These are phyloP conservation scores for Drosophila littoralis DNA, from an alignment of 1,140 invertebrate genomes.

Conservation along the genomic window DNA sequence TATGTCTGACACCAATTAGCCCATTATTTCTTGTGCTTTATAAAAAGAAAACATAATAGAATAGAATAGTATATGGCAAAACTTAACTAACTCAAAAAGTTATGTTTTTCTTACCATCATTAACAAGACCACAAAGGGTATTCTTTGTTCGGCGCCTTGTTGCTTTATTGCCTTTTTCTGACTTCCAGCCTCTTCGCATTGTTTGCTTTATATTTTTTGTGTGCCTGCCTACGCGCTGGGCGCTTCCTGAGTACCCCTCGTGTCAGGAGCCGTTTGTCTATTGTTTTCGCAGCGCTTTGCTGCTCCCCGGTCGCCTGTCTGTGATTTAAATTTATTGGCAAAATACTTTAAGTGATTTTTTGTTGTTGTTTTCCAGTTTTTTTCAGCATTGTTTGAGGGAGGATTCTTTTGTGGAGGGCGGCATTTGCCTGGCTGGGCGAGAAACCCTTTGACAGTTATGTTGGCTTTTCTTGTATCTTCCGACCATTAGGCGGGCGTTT, in stretches of 20 bases:
- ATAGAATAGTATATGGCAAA: too few relatives aligned
- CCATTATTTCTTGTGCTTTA: too few relatives aligned
- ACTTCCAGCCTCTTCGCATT: slow-evolving; percentile 18
- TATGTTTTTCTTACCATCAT: not conserved
- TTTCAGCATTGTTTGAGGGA: not conserved
- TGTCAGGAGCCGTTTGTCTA: slow-evolving; percentile 33
- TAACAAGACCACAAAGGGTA: slow-evolving; percentile 2
- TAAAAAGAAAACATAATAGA: too few relatives aligned
- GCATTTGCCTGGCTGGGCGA: slow-evolving; percentile 24
- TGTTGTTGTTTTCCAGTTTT: slow-evolving; percentile 27
- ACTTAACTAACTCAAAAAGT: too few relatives aligned
- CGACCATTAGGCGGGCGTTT: slow-evolving; percentile 50
- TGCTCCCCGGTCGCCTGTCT: slow-evolving; percentile 42
- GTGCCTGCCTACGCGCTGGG: slow-evolving; percentile 19
- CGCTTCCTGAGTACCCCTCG: not conserved
- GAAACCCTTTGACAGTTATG: slow-evolving; percentile 70
- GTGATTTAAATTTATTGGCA: slow-evolving; percentile 84
- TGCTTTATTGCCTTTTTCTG: slow-evolving; percentile 1
- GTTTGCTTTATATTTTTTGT: slow-evolving; percentile 27
- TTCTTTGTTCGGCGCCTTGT: slow-evolving; percentile 38
- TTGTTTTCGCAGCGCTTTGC: slow-evolving; percentile 46
- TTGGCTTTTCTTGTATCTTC: slow-evolving; percentile 36
- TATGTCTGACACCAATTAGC: too few relatives aligned
- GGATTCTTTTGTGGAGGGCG: slow-evolving; percentile 23
- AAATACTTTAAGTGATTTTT: slow-evolving; percentile 82